Conservation (phyloP, 2,113 vertebrate genomes). For the Phrynosoma platyrhinos region DNA sequence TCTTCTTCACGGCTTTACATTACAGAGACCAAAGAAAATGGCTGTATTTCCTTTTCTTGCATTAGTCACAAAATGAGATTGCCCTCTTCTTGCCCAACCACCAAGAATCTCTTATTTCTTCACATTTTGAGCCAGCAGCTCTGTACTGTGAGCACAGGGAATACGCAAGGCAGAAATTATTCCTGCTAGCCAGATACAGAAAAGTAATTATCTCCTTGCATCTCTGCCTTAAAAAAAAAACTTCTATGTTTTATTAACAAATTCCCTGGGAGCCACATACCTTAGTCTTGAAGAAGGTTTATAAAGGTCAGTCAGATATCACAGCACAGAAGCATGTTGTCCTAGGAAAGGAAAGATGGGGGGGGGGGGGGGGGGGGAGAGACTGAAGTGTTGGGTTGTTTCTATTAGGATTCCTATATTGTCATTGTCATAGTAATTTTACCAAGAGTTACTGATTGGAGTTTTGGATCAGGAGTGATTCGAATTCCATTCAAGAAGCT, state of each 20-base stretch:
- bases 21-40: background rate
- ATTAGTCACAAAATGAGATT: background rate
- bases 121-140: background rate
- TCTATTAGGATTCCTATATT: no score
- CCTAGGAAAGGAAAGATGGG: no score
- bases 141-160: background rate
- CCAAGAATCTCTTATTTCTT: background rate
- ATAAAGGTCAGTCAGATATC: background rate
- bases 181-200: background rate
- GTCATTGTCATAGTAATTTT: no score
- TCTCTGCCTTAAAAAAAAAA: background rate
- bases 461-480: no score
- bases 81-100: background rate
- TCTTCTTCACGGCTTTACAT: no score
- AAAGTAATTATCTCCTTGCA: background rate
- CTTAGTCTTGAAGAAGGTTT: slow-evolving; percentile 2
- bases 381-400: no score
- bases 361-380: no score
- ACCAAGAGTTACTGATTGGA: no score
- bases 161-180: background rate
- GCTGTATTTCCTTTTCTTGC: background rate
- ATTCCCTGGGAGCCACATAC: background rate
- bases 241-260: background rate
- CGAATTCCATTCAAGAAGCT: no score
- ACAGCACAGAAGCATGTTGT: accelerated